Evolutionary conservation across 1,140 invertebrate genomes (phyloP).

Genomic region (Drosophila teissieri): DNA sequence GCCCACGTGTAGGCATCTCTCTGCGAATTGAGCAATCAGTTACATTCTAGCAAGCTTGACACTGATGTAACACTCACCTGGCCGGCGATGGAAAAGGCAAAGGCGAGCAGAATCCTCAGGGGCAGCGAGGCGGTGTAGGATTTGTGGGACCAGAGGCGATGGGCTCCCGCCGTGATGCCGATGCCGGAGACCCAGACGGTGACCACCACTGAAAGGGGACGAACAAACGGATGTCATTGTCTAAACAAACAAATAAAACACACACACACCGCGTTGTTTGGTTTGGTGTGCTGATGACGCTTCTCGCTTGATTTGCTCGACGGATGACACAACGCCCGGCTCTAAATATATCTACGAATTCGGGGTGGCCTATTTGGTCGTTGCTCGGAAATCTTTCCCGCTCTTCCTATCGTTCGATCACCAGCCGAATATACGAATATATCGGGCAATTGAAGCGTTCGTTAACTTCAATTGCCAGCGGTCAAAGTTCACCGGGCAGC

Average conservation of each 20-base stretch:
- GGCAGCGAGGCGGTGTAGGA: conserved; percentile 92
- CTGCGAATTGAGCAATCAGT: conserved; percentile 79
- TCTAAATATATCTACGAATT: conserved; percentile 51
- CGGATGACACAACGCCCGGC: conserved; percentile 63
- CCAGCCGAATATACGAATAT: conserved; percentile 21
- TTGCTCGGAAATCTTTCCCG: conserved; percentile 18
- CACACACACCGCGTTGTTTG: conserved; percentile 16
- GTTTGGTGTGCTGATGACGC: conserved; percentile 9
- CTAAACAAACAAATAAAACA: conserved; percentile 30
- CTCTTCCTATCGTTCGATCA: conserved; percentile 39
- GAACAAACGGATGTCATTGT: conserved; percentile 34
- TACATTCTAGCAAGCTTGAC: neutral
- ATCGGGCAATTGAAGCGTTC: conserved; percentile 63
- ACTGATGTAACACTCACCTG: conserved; percentile 84
- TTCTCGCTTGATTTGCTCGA: conserved; percentile 57
- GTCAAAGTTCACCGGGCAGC: conserved; percentile 61
- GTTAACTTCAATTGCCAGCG: conserved; percentile 68
- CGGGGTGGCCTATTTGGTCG: conserved; percentile 36
- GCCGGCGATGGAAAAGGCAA: conserved; percentile 89
- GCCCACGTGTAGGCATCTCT: conserved; percentile 91
- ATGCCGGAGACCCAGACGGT: conserved; percentile 86
- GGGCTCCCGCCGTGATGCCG: conserved; percentile 92
- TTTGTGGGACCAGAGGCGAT: conserved; percentile 93
- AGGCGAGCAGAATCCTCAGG: conserved; percentile 88
- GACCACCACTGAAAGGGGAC: conserved; percentile 86